Conservation (phyloP, 2,113 vertebrate species). For the Acinonyx jubatus region DNA sequence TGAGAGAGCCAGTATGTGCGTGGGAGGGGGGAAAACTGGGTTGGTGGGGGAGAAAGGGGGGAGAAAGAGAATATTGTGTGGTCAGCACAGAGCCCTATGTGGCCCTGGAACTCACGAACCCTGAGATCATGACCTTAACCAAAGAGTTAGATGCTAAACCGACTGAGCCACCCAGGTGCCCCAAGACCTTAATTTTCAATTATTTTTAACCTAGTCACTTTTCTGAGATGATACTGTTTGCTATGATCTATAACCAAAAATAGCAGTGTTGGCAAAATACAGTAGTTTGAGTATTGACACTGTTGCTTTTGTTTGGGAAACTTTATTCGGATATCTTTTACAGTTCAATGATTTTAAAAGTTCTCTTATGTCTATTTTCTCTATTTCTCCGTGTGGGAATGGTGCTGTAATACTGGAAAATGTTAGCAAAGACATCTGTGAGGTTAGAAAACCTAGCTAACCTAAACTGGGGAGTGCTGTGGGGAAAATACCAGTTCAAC, state of each 20-base stretch:
- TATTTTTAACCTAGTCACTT: background rate
- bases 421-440: background rate
- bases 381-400: background rate
- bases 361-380: background rate
- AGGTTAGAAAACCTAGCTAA: background rate
- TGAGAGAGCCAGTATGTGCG: too few relatives aligned
- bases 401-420: background rate
- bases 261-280: background rate
- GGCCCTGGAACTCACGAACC: too few relatives aligned
- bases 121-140: too few relatives aligned
- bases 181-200: background rate
- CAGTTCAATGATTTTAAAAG: background rate
- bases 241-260: background rate
- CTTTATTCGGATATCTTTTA: background rate
- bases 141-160: too few relatives aligned
- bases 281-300: background rate
- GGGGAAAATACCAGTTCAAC: background rate
- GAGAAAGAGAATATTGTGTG: too few relatives aligned
- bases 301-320: background rate
- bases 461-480: background rate
- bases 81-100: too few relatives aligned
- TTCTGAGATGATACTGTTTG: background rate
- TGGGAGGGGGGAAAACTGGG: too few relatives aligned
- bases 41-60: too few relatives aligned
- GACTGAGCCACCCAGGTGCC: too few relatives aligned